These are phyloP conservation scores for Crambe crambe DNA, from an alignment of 37 sponge, comb jelly and placozoan species.

Conservation along the genomic window DNA sequence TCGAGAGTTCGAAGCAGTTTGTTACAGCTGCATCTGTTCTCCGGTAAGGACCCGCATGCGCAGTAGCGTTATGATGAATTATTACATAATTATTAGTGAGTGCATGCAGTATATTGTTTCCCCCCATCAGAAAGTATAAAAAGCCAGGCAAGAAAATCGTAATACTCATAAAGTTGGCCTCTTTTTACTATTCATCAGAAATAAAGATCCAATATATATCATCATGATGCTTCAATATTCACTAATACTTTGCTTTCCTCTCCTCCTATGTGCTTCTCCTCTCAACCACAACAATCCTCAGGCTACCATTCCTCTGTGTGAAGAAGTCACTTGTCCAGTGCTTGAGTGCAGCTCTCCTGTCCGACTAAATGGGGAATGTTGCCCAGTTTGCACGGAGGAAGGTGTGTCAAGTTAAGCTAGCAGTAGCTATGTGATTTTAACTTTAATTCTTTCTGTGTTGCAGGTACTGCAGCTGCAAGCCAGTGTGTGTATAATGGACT, in stretches of 20 bases:
- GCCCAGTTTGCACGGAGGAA: constrained; percentile 16
- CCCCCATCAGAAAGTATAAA: too few species aligned
- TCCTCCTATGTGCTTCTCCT: constrained; percentile 3
- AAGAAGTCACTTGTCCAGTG: constrained; percentile 26
- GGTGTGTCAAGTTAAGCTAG: neutral
- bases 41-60: neutral
- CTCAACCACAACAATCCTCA: neutral
- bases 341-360: constrained; percentile 15
- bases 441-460: too few species aligned
- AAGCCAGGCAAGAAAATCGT: too few species aligned
- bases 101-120: too few species aligned
- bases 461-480: neutral
- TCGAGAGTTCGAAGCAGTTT: neutral
- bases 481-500: constrained; percentile 24
- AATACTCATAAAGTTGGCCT: too few species aligned
- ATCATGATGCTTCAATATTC: neutral
- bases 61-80: neutral
- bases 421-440: too few species aligned
- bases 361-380: constrained; percentile 34
- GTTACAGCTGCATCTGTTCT: neutral
- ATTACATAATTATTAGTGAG: too few species aligned
- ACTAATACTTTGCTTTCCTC: neutral
- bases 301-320: constrained; percentile 42
- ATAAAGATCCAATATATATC: neutral
- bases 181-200: too few species aligned